phyloP scores from a whole-genome alignment of 1,140 invertebrate species.

The Camponotus vicinus region DNA sequence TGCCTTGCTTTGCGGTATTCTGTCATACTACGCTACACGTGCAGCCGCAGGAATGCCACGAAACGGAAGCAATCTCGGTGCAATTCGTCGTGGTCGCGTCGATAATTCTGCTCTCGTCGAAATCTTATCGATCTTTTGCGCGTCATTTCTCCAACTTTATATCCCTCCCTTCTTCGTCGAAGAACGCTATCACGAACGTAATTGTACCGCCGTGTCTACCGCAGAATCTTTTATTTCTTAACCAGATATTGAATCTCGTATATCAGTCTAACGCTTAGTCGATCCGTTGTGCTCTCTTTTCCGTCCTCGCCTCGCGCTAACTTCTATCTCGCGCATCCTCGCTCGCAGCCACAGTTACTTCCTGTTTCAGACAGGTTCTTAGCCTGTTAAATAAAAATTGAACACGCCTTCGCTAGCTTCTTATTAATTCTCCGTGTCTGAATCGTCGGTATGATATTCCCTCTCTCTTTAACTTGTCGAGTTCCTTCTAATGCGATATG shows the following conservation, averaged over 20 bases:
- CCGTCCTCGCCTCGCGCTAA: background rate
- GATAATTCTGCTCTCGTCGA: background rate
- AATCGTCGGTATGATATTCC: conserved; percentile 15
- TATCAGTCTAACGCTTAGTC: conserved; percentile 22
- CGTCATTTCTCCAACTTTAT: background rate
- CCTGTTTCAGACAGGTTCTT: conserved; percentile 49
- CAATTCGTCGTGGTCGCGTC: background rate
- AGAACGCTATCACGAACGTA: conserved; percentile 7
- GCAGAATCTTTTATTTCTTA: conserved; percentile 18
- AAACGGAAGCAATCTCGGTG: conserved; percentile 34
- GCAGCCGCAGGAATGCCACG: conserved; percentile 21
- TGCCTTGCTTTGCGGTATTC: conserved; percentile 4
- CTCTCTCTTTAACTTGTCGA: conserved; percentile 1
- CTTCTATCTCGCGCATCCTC: conserved; percentile 34
- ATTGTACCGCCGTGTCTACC: conserved; percentile 26
- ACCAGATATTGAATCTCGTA: conserved; percentile 33
- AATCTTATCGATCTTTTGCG: conserved; percentile 29
- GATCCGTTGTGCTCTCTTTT: conserved; percentile 35
- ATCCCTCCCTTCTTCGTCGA: conserved; percentile 9
- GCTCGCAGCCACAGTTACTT: conserved; percentile 30
- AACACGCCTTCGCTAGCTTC: conserved; percentile 38
- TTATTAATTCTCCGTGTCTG: conserved; percentile 46
- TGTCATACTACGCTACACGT: background rate
- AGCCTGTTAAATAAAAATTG: conserved; percentile 37
- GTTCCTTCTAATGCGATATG: background rate